Evolutionary conservation across 2,888 invertebrate species (phyloP).

Genomic region (Lymantria monacha): DNA sequence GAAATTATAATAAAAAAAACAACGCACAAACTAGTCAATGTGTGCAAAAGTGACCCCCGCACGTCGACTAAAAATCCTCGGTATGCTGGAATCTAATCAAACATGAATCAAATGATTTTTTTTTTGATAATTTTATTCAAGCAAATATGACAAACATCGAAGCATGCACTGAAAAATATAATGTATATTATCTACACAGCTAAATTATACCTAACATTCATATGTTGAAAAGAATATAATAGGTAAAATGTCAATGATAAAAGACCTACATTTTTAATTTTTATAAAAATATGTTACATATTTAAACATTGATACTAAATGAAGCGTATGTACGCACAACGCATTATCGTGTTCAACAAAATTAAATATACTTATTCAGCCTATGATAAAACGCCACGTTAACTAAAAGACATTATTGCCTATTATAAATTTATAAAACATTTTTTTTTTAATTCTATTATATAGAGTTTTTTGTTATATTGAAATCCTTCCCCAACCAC

Average conservation of each 20-base stretch:
- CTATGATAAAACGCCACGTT: slow-evolving; percentile 31
- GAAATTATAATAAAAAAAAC: slow-evolving; percentile 62
- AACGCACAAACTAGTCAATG: slow-evolving; percentile 64
- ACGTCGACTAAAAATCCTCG: slow-evolving; percentile 20
- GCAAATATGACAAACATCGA: slow-evolving; percentile 74
- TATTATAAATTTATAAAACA: slow-evolving; percentile 43
- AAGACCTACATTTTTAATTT: slow-evolving; percentile 33
- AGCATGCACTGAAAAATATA: slow-evolving; percentile 65
- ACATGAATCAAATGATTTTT: slow-evolving; percentile 52
- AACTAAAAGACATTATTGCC: slow-evolving; percentile 37
- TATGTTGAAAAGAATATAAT: slow-evolving; percentile 23
- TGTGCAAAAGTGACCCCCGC: slow-evolving; percentile 68
- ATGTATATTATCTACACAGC: slow-evolving; percentile 56
- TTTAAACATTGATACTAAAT: slow-evolving; percentile 36
- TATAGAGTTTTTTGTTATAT: slow-evolving; percentile 45
- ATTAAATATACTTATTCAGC: slow-evolving; percentile 34
- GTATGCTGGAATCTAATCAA: slow-evolving; percentile 34
- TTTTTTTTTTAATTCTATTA: slow-evolving; percentile 42
- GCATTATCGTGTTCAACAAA: slow-evolving; percentile 20
- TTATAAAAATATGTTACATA: slow-evolving; percentile 56
- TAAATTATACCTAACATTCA: slow-evolving; percentile 38
- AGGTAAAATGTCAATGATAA: slow-evolving; percentile 32
- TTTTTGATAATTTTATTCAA: slow-evolving; percentile 68
- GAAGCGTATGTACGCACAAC: slow-evolving; percentile 21
- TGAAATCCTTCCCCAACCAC: slow-evolving; percentile 52